Conservation (phyloP, 1,140 invertebrate genomes). For the Brachionus sp. region DNA sequence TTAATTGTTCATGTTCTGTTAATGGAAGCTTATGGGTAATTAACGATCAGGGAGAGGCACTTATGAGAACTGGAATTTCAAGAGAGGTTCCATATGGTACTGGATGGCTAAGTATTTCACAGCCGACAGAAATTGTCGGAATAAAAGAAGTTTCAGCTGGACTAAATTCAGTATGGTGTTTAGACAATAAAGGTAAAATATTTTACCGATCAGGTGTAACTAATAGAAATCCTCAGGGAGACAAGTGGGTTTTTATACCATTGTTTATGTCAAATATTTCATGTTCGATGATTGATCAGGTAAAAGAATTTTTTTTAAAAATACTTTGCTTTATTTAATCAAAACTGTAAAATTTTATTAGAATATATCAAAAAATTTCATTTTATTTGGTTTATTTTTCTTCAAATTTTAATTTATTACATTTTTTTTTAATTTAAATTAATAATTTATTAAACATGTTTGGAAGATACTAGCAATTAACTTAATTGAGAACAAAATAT, state of each 20-base stretch:
- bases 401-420: background rate
- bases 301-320: background rate
- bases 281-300: background rate
- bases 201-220: conserved; percentile 8
- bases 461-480: background rate
- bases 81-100: background rate
- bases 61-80: background rate
- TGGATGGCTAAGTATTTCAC: background rate
- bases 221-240: background rate
- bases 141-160: background rate
- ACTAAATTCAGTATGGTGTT: background rate
- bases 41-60: background rate
- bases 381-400: too few species aligned
- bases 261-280: background rate
- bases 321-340: too few species aligned
- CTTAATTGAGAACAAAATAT: conserved; percentile 8
- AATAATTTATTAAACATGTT: background rate
- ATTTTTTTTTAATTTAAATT: background rate
- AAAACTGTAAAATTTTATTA: too few species aligned
- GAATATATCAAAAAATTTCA: too few species aligned
- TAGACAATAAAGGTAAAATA: background rate
- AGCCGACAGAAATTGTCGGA: background rate
- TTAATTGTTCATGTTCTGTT: background rate
- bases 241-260: conserved; percentile 40
- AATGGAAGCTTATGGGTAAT: conserved; percentile 16